Percentiles rank a stretch among this genome's conserved stretches.
Conservation (phyloP, 1,140 invertebrate genomes). For the Magallana ariakensis region DNA sequence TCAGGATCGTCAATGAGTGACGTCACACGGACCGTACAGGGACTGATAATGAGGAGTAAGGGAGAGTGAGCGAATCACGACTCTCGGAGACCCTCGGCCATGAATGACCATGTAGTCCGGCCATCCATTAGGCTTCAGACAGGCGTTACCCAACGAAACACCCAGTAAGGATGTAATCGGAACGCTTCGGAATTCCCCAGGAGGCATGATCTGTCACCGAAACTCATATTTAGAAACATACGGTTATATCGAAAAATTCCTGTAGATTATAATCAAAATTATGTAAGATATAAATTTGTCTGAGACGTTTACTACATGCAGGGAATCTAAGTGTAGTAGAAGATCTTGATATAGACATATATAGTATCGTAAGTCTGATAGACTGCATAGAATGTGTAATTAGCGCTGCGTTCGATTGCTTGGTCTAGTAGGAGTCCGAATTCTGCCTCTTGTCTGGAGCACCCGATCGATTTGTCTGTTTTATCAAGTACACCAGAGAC, state of each 20-base stretch:
- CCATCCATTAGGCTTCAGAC: neutral
- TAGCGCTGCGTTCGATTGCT: neutral
- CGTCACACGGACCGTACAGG: neutral
- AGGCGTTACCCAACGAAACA: neutral
- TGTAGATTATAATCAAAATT: neutral
- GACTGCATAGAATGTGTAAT: neutral
- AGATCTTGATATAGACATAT: too few species aligned
- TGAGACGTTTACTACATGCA: neutral
- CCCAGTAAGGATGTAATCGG: neutral
- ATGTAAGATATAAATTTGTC: neutral
- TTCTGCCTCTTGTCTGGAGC: neutral
- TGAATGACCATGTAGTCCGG: neutral
- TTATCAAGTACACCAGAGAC: neutral
- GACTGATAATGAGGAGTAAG: neutral
- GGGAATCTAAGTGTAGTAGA: too few species aligned
- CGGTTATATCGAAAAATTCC: neutral
- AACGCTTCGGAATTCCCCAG: neutral
- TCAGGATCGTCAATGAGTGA: neutral
- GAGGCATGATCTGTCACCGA: neutral
- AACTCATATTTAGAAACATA: too few species aligned
- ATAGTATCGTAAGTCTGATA: too few species aligned
- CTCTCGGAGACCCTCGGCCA: neutral
- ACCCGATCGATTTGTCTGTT: neutral
- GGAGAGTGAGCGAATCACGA: neutral
- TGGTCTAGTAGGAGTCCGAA: constrained; percentile 8